Base-by-base conservation (phyloP, 1,140 invertebrate species). In the Lanistes nyassanus region DNA sequence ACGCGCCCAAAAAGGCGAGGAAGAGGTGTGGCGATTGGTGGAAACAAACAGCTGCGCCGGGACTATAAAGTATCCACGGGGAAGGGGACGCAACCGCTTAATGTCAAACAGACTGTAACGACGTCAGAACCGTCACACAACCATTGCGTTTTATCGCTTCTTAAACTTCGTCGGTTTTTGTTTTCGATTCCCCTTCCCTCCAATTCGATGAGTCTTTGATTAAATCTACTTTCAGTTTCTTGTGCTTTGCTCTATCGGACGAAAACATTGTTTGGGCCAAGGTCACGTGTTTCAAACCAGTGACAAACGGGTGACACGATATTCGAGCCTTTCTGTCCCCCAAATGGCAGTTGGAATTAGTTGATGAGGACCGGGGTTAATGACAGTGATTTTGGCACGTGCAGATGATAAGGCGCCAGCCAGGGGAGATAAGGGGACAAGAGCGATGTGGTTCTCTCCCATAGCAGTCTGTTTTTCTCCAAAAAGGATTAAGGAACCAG, bases 361-460 rank as follows among this genome's bases (percentile, higher is more conserved):
- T 23, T 60, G 56, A 60, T 60, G 56, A 60, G 56, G 23, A 60
- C 29, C 56, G n/a, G 23, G 23, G 56, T 60, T 60, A 60, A 60
- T 60, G 56, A 60, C 56, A 31, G 29, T 11, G 29, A 26, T 31
- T 60, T 9, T 26, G 56, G 11, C 2, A 11, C 3, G 56, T 60
- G 56, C 56, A 60, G 56, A 60, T 60, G 56, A 23, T 60, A 31
- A 31, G 56, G 11, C n/a, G 23, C 13, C 56, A n/a, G n/a, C n/a
- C 56, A 31, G 9, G 9, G 1, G 56, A 26, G 56, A n/a, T 31
- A 60, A 60, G n/a, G 56, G 23, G 23, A 60, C 11, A 60, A n/a
- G 56, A 60, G 56, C 11, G 6, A 60, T 60, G 42, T 9, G 19
- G 42, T 47, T 47, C 9, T 47, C 42, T 16, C 42, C 42, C 42